Base-by-base conservation (phyloP, 1,140 invertebrate genomes). In the Heliconius himera region DNA sequence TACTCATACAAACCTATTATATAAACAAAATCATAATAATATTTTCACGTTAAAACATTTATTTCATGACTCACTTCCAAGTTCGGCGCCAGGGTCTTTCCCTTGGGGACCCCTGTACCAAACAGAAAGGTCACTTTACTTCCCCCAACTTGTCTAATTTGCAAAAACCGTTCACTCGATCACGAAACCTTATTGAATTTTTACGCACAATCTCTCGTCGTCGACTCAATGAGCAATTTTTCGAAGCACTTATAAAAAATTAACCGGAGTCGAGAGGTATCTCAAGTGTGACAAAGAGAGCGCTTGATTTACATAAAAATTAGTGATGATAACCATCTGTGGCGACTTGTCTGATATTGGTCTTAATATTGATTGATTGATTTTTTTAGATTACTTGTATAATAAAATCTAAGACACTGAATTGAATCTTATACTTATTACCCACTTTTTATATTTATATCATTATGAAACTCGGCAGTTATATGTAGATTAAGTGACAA, bases 151-250 rank as follows among this genome's bases (percentile, higher is more conserved):
- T 46, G 74, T 70, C 74, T 76, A 70, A 80, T 80, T 76, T 73
- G 74, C 78, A 76, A 80, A 80, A 80, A 75, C 33, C 66, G 56
- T 54, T 80, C 74, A 76, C 51, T 76, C 70, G 74, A 76, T 79
- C 73, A 74, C 74, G 74, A 80, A 51, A 70, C 78, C 70, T 80
- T 80, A 80, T 80, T 80, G 78, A 80, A 80, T 80, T 76, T 77
- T 80, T 76, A 75, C 74, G 78, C 78, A 51, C 78, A 79, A 79
- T 79, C 78, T 75, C 73, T 75, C 29, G 78, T 73, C 66, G 72
- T 76, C 78, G 75, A 22, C 73, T 75, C 78, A 74, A 74, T 80
- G 78, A 76, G 75, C 73, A 76, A 80, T 80, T 51, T 76, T 56
- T 49, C 49, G 33, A 76, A 76, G 78, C 60, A 49, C 78, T 74